Base-by-base conservation (phyloP, 2,113 vertebrate genomes). In the Gobius niger region DNA sequence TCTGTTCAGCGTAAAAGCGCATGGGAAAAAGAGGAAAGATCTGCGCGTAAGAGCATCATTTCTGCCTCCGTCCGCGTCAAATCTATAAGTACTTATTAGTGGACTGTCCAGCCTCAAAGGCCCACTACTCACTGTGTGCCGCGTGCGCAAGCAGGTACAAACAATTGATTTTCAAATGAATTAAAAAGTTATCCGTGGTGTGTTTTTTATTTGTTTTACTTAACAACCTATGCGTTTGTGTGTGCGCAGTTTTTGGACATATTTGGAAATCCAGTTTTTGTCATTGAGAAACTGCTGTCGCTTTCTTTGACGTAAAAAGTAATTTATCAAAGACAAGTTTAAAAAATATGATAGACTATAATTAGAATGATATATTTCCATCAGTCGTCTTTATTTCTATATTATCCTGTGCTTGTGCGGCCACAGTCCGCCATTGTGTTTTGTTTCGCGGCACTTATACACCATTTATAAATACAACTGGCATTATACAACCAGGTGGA, bases 401-500 rank as follows among this genome's bases (percentile, higher is more conserved):
- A 34, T 2, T 34, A 4, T 34, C 24, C 3, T 34, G 24, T 34
- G 24, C 24, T 34, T 34, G 50, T 9, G 50, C 50, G 50, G 7
- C 15, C 50, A 16, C 7, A 7, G n/a, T 8, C 16, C n/a, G n/a
- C 16, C 18, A 9, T 15, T 51, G 15, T 16, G n/a, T 16, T 16
- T 52, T 52, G 18, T 16, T 52, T 53, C 2, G 24, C 24, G 24
- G 24, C 24, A 4, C 24, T 34, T 34, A 34, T 4, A 34, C 0
- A 34, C 53, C 52, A 83, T 72, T 42, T 65, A 76, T 40, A 53
- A 68, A 78, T 76, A 63, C 63, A 82, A 77, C 61, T 80, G 82
- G 82, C 80, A 53, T 81, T 83, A n/a, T n/a, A 52, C 2, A 49
- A 16, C 70, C 70, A 81, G 15, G 60, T 77, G 76, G 61, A 80